Percentiles rank a stretch among this genome's conserved stretches.
Evolutionary conservation across 2,888 invertebrate species (phyloP).

Genomic region (Fragum sueziense): DNA sequence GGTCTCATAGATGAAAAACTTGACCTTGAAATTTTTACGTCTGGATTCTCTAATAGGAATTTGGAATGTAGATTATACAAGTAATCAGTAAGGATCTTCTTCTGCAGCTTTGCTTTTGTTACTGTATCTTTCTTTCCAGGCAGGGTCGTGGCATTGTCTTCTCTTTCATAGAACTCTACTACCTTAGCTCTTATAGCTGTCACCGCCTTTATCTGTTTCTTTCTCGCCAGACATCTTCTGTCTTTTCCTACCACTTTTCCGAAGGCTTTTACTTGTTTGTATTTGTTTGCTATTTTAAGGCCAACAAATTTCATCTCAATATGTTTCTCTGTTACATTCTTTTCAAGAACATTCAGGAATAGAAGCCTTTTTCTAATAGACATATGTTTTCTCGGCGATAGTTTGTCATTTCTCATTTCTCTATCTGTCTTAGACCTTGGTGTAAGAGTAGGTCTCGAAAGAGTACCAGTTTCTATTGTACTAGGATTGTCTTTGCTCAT

Average conservation of each 20-base stretch:
- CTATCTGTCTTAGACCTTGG: not conserved
- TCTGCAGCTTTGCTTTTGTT: constrained; percentile 14
- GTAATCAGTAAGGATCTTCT: constrained; percentile 29
- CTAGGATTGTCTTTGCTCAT: too few species aligned
- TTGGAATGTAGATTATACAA: constrained; percentile 28
- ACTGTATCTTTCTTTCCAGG: constrained; percentile 34
- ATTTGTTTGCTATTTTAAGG: not conserved
- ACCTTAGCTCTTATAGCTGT: not conserved
- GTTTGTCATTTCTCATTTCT: too few species aligned
- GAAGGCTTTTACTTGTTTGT: too few species aligned
- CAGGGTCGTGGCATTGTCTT: constrained; percentile 26
- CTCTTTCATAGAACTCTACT: constrained; percentile 9
- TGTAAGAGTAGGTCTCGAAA: not conserved
- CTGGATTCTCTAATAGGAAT: constrained; percentile 28
- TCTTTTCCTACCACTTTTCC: not conserved
- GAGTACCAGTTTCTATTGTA: too few species aligned
- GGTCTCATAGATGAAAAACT: constrained; percentile 25
- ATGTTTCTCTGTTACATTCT: not conserved
- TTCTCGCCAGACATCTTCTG: not conserved
- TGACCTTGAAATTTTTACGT: constrained; percentile 31
- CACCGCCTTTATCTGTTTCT: not conserved
- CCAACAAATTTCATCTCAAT: not conserved
- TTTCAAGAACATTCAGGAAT: too few species aligned
- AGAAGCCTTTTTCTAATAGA: too few species aligned
- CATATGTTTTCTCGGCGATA: not conserved